Evolutionary conservation across 2,797 vertebrate genomes (phyloP), one percentile per base, ranked within the genome.

Genomic region (Calcarius lapponicus): DNA sequence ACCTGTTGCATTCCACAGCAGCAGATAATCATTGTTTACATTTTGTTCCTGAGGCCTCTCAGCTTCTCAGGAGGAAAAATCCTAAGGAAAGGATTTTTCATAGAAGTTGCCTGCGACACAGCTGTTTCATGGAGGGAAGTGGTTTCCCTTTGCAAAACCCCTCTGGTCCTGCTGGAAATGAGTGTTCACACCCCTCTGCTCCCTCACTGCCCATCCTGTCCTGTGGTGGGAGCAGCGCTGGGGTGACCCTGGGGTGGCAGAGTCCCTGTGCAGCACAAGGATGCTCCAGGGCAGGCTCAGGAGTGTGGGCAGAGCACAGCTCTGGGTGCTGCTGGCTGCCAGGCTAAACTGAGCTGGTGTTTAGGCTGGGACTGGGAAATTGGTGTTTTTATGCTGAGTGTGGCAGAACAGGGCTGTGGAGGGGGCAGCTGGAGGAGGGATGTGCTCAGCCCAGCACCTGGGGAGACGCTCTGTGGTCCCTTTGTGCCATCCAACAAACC

Each of bases 401-500:
- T n/a, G 40, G 50, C 19, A 2, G 7, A 54, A 34, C 8, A 13
- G 62, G 72, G 57, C 71, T 60, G 48, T 0, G 70, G 53, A 0
- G 1, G 20, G 28, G 58, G 56, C 42, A 65, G 90, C 60, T 38
- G 81, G 43, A 56, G 78, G 45, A 70, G 71, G 28, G 57, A 54
- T 21, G 20, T 1, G 11, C 38, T 43, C 1, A 0, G 38, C 21
- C 2, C 1, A 0, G 4, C 94, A 96, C 84, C 94, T 94, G 88
- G 69, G 54, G 47, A 65, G 91, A 81, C 53, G 87, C 76, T 94
- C 45, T 87, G 71, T 83, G 72, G 4, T 60, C 17, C 29, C 87
- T 95, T 97, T 97, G 95, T 96, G 74, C 22, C 9, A 0, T 2
- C 34, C 87, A 93, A 96, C 95, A 96, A 76, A 91, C 69, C 89